A percentile compares a stretch with the other conserved stretches of the same genome.
These are phyloP conservation scores for Pachycephus smyrnensis DNA, from an alignment of 2,888 invertebrate genomes.

Conservation along the genomic window DNA sequence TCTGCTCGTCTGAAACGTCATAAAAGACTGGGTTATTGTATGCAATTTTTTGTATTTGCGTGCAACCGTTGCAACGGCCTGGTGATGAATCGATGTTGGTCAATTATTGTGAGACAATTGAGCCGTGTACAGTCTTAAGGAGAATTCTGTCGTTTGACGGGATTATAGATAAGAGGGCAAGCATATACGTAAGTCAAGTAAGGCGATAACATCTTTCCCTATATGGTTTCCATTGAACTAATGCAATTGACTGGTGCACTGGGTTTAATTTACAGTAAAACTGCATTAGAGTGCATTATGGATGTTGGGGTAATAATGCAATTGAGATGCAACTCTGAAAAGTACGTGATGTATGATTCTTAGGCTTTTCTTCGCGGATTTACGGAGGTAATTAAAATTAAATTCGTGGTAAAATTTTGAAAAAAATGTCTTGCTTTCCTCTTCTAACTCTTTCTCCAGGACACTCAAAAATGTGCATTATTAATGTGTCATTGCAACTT, in stretches of 20 bases:
- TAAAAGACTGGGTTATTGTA: not conserved
- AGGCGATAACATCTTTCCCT: not conserved
- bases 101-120: not conserved
- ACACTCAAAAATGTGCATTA: not conserved
- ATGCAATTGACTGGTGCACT: not conserved
- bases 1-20: too few relatives aligned
- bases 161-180: not conserved
- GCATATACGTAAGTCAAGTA: not conserved
- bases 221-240: not conserved
- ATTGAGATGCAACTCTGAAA: not conserved
- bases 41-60: not conserved
- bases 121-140: not conserved
- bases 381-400: not conserved
- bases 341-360: not conserved
- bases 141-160: not conserved
- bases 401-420: not conserved
- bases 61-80: not conserved
- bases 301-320: not conserved
- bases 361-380: accelerated
- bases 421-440: not conserved
- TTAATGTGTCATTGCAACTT: not conserved
- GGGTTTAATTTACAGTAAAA: not conserved
- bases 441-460: too few relatives aligned
- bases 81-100: not conserved
- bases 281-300: not conserved